phyloP scores from a whole-genome alignment of 2,113 vertebrate species.

The Copsychus sechellarum region DNA sequence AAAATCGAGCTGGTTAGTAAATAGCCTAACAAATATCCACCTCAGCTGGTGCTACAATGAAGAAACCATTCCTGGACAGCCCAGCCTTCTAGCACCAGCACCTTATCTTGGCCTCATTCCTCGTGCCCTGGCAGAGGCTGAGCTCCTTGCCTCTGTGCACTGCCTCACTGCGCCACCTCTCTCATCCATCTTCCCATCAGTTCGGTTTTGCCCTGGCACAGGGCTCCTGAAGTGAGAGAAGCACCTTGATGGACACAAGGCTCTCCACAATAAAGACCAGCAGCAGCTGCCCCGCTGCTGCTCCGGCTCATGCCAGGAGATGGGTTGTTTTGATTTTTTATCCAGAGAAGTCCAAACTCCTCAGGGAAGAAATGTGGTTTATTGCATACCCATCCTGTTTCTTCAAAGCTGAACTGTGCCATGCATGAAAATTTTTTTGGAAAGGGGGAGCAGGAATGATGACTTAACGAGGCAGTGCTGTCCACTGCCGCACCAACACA shows the following conservation, averaged over 20 bases:
- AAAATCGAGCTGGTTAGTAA: neutral
- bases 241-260: neutral
- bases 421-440: neutral
- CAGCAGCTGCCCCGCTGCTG: accelerated
- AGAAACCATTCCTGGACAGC: neutral
- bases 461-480: neutral
- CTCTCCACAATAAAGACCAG: neutral
- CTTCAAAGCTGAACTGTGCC: neutral
- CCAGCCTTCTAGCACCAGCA: neutral
- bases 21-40: neutral
- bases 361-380: slow-evolving; percentile 11
- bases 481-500: neutral
- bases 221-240: neutral
- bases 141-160: accelerated
- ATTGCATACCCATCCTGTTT: neutral
- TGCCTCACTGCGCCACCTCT: neutral
- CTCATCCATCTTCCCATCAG: neutral
- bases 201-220: accelerated
- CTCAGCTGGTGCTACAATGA: neutral
- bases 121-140: neutral
- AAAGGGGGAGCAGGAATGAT: neutral
- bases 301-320: neutral
- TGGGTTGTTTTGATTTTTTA: neutral
- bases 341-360: neutral
- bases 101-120: neutral